These are phyloP conservation scores for Carassius auratus DNA, from an alignment of 2,113 vertebrate species.

Conservation along the genomic window DNA sequence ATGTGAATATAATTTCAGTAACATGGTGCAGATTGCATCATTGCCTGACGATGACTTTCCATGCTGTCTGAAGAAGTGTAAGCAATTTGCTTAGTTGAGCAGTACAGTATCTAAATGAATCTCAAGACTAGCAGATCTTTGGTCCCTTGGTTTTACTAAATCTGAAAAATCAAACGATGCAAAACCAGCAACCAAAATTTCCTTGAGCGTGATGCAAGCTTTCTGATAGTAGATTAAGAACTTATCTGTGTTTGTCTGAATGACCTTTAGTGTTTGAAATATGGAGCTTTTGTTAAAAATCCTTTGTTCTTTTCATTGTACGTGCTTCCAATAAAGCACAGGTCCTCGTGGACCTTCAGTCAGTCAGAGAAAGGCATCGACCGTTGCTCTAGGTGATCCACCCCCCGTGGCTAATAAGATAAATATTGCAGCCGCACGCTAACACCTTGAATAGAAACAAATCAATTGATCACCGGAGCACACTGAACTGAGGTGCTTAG, in stretches of 20 bases:
- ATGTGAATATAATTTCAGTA: no score
- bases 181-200: background rate
- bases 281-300: background rate
- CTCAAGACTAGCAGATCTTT: background rate
- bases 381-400: slow-evolving; percentile 6
- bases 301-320: background rate
- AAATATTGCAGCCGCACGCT: slow-evolving; percentile 13
- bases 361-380: slow-evolving; percentile 34
- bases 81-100: background rate
- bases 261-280: slow-evolving; percentile 15
- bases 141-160: background rate
- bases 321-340: background rate
- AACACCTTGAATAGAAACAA: slow-evolving; percentile 26
- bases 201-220: background rate
- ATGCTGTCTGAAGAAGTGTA: background rate
- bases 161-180: background rate
- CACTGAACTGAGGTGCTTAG: background rate
- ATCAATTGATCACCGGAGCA: slow-evolving; percentile 30
- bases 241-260: background rate
- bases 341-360: background rate
- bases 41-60: background rate
- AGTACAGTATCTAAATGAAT: background rate
- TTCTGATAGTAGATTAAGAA: background rate
- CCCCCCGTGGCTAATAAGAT: slow-evolving; percentile 4
- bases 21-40: no score